These are phyloP conservation scores for Drosophila nr. perissopoda DNA, from an alignment of 2,888 invertebrate genomes.

Conservation along the genomic window DNA sequence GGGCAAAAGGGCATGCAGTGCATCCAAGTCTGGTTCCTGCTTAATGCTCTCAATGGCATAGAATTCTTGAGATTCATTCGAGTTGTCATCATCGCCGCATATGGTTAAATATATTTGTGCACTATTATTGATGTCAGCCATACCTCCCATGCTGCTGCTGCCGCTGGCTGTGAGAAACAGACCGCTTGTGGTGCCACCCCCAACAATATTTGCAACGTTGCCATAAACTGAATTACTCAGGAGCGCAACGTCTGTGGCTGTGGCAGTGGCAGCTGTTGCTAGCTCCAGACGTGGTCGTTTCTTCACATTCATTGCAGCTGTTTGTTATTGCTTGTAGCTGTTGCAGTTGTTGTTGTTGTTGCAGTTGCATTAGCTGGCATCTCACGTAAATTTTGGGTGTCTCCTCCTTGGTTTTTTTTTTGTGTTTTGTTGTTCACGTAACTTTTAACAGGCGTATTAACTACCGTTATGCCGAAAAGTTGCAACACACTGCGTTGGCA, in stretches of 20 bases:
- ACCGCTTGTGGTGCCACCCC: constrained; percentile 22
- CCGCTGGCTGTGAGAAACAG: constrained; percentile 48
- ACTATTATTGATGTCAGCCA: constrained; percentile 45
- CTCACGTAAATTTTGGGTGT: constrained; percentile 34
- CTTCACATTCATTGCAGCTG: constrained; percentile 65
- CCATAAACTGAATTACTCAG: constrained; percentile 25
- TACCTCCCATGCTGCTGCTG: constrained; percentile 24
- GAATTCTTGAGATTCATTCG: constrained; percentile 78
- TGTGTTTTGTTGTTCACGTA: constrained; percentile 54
- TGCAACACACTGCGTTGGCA: constrained; percentile 38
- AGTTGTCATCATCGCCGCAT: constrained; percentile 77
- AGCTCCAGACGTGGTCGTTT: constrained; percentile 73
- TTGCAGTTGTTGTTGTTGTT: constrained; percentile 11
- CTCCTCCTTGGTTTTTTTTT: constrained; percentile 12
- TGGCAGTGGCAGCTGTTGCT: constrained; percentile 47
- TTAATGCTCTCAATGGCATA: constrained; percentile 77
- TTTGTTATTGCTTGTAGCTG: constrained; percentile 16
- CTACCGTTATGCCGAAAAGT: constrained; percentile 42
- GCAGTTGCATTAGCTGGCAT: constrained; percentile 38
- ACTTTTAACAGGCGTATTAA: constrained; percentile 48
- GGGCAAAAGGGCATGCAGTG: constrained; percentile 68
- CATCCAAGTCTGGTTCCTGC: constrained; percentile 76
- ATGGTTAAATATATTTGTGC: constrained; percentile 77
- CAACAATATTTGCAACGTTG: constrained; percentile 22
- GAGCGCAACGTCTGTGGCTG: constrained; percentile 35